phyloP scores from a whole-genome alignment of 2,113 vertebrate genomes.

The Arvicanthis niloticus region DNA sequence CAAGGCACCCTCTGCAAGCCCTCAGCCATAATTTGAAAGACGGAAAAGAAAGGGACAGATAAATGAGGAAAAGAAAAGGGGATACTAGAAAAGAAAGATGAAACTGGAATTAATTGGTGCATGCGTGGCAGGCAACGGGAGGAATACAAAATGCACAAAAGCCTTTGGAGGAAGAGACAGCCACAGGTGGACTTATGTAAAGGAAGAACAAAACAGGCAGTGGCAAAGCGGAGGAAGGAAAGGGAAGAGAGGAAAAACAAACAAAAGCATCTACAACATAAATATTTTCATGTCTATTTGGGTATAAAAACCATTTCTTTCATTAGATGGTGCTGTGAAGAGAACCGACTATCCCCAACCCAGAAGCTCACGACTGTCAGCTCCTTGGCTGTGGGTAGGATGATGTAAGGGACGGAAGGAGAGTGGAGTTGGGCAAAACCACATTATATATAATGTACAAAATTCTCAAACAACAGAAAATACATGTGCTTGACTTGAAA shows the following conservation, averaged over 20 bases:
- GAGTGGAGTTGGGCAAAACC: not conserved
- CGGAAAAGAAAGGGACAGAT: conserved; percentile 2
- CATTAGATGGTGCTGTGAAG: not conserved
- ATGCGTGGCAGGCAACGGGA: not conserved
- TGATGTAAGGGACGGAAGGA: not conserved
- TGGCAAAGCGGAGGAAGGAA: not conserved
- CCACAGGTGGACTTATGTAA: not conserved
- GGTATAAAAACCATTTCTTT: not conserved
- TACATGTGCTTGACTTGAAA: not conserved
- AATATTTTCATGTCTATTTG: not conserved
- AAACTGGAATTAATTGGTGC: not conserved
- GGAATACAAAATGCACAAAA: not conserved
- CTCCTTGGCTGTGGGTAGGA: too few species aligned
- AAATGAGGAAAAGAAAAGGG: conserved; percentile 44
- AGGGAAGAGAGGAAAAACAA: not conserved
- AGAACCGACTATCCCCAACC: not conserved
- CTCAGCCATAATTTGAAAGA: conserved; percentile 13
- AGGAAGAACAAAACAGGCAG: not conserved
- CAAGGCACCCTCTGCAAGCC: not conserved
- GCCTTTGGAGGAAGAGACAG: not conserved
- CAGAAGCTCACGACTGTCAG: too few species aligned
- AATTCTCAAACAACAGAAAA: not conserved
- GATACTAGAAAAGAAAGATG: not conserved
- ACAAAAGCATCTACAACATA: not conserved
- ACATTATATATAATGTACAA: not conserved